Evolutionary conservation across 2,888 invertebrate genomes (phyloP).

Genomic region (Crioceris asparagi): DNA sequence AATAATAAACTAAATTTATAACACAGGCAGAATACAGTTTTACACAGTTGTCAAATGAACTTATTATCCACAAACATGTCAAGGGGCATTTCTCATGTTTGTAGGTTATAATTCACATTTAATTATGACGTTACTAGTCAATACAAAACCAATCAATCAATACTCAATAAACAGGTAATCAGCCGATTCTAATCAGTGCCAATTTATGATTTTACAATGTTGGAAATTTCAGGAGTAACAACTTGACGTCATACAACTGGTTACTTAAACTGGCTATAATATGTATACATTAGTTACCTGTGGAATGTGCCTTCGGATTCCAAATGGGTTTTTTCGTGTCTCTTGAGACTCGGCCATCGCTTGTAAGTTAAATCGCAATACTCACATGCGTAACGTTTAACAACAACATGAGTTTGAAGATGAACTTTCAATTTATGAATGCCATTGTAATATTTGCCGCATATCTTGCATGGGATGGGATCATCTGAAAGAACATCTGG

Average conservation of each 20-base stretch:
- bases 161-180: neutral
- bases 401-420: conserved; percentile 15
- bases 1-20: no score
- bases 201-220: no score
- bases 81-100: no score
- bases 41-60: no score
- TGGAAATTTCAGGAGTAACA: conserved; percentile 3
- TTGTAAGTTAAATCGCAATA: conserved; percentile 16
- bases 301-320: conserved; percentile 11
- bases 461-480: conserved; percentile 15
- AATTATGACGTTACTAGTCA: no score
- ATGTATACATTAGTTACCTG: conserved; percentile 12
- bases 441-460: conserved; percentile 15
- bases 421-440: conserved; percentile 15
- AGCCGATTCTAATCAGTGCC: no score
- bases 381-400: conserved; percentile 15
- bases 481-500: conserved; percentile 12
- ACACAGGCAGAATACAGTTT: no score
- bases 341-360: conserved; percentile 14
- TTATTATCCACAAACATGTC: no score
- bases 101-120: no score
- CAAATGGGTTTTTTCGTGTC: conserved; percentile 15
- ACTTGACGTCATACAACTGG: no score
- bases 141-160: neutral
- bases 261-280: no score